Conservation (phyloP, 2,797 vertebrate species). For the Graptemys geographica region DNA sequence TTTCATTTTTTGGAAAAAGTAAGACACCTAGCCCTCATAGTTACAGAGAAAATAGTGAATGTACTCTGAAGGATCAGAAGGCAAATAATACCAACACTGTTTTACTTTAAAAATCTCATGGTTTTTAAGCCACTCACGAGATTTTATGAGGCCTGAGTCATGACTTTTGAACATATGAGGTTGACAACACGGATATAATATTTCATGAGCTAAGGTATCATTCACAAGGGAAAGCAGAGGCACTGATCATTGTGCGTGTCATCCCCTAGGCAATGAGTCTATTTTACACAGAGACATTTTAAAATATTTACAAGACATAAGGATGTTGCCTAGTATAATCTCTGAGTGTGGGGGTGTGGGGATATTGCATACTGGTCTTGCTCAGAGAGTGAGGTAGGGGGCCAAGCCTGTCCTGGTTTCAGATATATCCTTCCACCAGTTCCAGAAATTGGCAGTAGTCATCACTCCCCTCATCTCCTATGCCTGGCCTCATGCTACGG, state of each 20-base stretch:
- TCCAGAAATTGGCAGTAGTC: neutral
- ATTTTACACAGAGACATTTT: neutral
- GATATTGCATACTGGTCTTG: neutral
- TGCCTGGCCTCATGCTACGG: neutral
- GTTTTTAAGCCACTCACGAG: neutral
- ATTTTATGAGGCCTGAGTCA: neutral
- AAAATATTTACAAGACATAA: neutral
- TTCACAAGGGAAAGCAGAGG: neutral
- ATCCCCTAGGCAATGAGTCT: neutral
- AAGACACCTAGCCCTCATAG: neutral
- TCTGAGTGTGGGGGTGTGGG: neutral
- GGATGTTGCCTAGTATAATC: neutral
- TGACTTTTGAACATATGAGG: neutral
- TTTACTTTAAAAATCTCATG: neutral
- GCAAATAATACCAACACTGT: neutral
- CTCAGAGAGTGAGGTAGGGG: neutral
- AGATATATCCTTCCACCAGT: neutral
- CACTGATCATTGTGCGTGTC: neutral
- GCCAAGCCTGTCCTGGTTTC: neutral
- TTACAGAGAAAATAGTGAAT: neutral
- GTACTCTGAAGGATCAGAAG: neutral
- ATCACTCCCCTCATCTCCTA: neutral
- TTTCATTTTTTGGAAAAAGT: neutral
- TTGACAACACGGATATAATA: neutral
- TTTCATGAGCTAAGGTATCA: neutral